Evolutionary conservation across 2,113 vertebrate genomes (phyloP), one percentile per base, ranked within the genome.

Genomic region (Nerophis lumbriciformis): DNA sequence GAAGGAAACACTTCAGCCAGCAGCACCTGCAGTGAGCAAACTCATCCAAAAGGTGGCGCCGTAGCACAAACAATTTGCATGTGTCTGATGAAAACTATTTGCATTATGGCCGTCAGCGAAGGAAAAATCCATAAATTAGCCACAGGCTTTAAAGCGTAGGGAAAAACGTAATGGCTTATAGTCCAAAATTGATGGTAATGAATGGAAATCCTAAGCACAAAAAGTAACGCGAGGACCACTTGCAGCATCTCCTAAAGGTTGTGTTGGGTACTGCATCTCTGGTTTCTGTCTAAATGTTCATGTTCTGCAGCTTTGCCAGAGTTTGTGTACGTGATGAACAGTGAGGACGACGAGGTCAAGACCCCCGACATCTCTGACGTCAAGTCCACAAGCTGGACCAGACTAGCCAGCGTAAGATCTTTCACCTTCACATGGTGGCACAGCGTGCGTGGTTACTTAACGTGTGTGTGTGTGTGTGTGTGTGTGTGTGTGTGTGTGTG

Each of bases 271-370:
- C 39, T 8, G 6, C 39, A 44, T 12, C 44, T 11, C 15, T 28
- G 10, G 15, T 66, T 14, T 1, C 6, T 68, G 28, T 37, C 59
- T 37, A 28, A 10, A 21, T 47, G 5, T 36, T 8, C 16, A 21
- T 47, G 5, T 36, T 7, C 54, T 63, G 1, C 66, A 79, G 73
- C 48, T 44, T 37, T 1, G 13, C 8, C n/a, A 0, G n/a, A 69
- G 38, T 12, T 36, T 8, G 13, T 44, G 0, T 37, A 45, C 14
- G 2, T 77, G 5, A 2, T 70, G 57, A 62, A 68, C 38, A 58
- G 39, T 6, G 71, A 74, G 0, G 76, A 78, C 9, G 75, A 69
- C 0, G 53, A 66, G 4, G 12, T 12, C 10, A 51, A 15, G 45
- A 7, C 2, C 61, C 35, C 12, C 48, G 13, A 65, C 63, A 15